Evolutionary conservation across 1,140 invertebrate species (phyloP), one percentile per base, ranked within the genome.

Genomic region (Homalodisca vitripennis): DNA sequence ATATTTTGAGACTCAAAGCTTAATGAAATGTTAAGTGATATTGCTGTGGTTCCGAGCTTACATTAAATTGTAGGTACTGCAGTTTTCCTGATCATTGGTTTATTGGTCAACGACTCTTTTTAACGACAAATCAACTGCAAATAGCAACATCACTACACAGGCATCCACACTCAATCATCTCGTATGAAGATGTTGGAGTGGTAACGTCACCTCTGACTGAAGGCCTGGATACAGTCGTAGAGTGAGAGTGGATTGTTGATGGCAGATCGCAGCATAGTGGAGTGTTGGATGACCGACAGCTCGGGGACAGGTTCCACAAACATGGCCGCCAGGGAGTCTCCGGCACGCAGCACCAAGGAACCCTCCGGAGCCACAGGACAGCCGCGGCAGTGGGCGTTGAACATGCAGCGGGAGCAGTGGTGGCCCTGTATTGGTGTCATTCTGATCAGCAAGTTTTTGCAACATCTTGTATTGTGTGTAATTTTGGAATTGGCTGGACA

Each of bases 201-300:
- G n/a, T n/a, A n/a, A n/a, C n/a, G n/a, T n/a, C 76, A 86, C 84
- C 83, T 86, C 78, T 89, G 84, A 77, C 86, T 88, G 80, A 90
- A 90, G 72, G 88, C 86, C 72, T 84, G 81, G 69, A 90, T 81
- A 77, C 88, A 90, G 73, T 89, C 87, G 73, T 87, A 84, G 6
- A 89, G 80, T 64, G 85, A 85, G 20, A 88, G 79, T 14, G 83
- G 82, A 75, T 84, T 80, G 65, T 79, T 79, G 14, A 79, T 79
- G 67, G 81, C 77, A 66, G 80, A 77, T 63, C 78, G 80, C 53
- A 77, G 79, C 71, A 86, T 79, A 29, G 79, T 82, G 62, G 78
- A 72, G 73, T 84, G 82, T 14, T 64, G 66, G 26, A 57, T 64
- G n/a, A 70, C 47, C 17, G 64, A 32, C 3, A 73, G 55, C 29